Percentiles rank a stretch among this genome's conserved stretches.
phyloP scores from a whole-genome alignment of 2,888 invertebrate genomes.

The Drosophila algonquin region DNA sequence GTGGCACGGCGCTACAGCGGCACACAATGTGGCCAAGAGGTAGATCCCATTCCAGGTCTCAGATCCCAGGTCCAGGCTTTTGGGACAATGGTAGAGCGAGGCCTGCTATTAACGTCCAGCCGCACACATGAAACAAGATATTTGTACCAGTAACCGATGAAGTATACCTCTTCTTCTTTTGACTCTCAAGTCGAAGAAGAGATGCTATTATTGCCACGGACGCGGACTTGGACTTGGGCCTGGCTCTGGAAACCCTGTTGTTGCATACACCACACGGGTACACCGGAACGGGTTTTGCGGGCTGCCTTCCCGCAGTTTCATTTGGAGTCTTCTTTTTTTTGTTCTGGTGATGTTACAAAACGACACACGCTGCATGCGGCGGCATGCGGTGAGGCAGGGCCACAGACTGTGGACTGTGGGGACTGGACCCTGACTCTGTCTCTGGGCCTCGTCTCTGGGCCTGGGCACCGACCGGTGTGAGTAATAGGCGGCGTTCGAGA shows the following conservation, averaged over 20 bases:
- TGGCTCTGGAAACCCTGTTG: slow-evolving; percentile 11
- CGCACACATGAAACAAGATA: slow-evolving; percentile 81
- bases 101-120: slow-evolving; percentile 79
- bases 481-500: slow-evolving; percentile 80
- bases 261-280: slow-evolving; percentile 11
- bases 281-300: slow-evolving; percentile 52
- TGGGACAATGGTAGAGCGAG: slow-evolving; percentile 42
- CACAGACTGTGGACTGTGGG: not conserved
- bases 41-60: not conserved
- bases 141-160: slow-evolving; percentile 66
- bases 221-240: slow-evolving; percentile 14
- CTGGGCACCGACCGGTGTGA: slow-evolving; percentile 68
- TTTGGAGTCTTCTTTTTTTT: slow-evolving; percentile 23
- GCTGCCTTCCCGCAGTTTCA: slow-evolving; percentile 63
- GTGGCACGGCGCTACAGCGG: slow-evolving; percentile 17
- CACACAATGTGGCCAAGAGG: not conserved
- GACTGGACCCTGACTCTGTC: not conserved
- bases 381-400: slow-evolving; percentile 15
- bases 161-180: slow-evolving; percentile 39
- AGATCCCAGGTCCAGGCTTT: slow-evolving; percentile 22
- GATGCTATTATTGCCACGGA: slow-evolving; percentile 60
- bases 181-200: slow-evolving; percentile 35
- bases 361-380: slow-evolving; percentile 74
- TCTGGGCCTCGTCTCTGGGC: not conserved
- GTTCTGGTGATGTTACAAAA: too few relatives aligned